Evolutionary conservation across 2,797 vertebrate species (phyloP).

Genomic region (Setipinna tenuifilis): DNA sequence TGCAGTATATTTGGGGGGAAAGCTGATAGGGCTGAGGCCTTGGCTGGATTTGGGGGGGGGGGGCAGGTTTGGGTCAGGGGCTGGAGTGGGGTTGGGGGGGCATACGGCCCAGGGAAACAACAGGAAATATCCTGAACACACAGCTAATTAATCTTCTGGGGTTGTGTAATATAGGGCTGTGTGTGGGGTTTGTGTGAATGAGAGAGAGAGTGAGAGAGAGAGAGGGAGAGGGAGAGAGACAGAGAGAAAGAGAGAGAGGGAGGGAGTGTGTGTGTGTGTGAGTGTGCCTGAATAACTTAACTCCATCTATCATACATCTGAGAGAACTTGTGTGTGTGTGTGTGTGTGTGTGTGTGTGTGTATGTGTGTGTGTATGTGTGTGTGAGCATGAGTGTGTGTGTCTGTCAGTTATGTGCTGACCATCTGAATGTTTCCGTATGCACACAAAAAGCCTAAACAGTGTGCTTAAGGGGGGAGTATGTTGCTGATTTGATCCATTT

Average conservation of each 20-base stretch:
- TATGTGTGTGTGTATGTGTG: constrained; percentile 43
- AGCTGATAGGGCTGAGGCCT: constrained; percentile 68
- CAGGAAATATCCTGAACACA: constrained; percentile 68
- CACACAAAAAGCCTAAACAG: background rate
- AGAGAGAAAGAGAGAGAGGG: background rate
- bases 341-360: constrained; percentile 21
- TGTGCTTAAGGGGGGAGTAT: background rate
- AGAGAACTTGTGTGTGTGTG: background rate
- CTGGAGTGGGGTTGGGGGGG: background rate
- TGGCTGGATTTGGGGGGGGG: constrained; percentile 45
- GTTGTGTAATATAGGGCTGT: constrained; percentile 63
- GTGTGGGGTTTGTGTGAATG: background rate
- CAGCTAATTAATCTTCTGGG: constrained; percentile 69
- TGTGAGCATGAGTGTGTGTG: background rate
- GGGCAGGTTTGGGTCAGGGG: constrained; percentile 33
- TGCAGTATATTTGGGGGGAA: constrained; percentile 63
- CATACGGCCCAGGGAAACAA: constrained; percentile 57
- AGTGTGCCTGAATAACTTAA: background rate
- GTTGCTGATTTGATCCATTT: constrained; percentile 12
- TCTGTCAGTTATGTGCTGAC: background rate
- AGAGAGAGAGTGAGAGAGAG: background rate
- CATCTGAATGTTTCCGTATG: constrained; percentile 10
- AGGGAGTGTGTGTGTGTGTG: background rate
- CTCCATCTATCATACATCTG: no score
- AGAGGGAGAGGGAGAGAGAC: constrained; percentile 24